Conservation (phyloP, 2,797 vertebrate species). For the Halcyon smyrnensis region DNA sequence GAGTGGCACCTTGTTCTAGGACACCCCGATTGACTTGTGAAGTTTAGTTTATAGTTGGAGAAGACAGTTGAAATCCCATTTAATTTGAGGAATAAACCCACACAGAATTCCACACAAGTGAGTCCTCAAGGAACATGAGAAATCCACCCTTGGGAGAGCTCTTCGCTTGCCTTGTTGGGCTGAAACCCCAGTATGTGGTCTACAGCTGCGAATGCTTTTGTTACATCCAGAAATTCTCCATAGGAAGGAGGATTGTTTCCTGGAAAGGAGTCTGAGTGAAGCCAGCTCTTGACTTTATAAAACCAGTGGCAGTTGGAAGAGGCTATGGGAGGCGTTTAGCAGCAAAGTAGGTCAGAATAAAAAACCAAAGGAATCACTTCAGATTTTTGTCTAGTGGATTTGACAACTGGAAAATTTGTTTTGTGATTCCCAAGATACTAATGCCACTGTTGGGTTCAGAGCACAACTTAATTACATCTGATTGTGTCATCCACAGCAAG, state of each 20-base stretch:
- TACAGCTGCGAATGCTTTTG: neutral
- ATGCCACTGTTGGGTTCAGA: neutral
- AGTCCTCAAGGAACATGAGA: neutral
- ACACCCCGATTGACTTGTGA: neutral
- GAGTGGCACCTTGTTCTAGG: neutral
- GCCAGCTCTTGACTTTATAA: neutral
- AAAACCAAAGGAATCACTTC: neutral
- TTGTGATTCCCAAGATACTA: neutral
- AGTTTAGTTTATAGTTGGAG: neutral
- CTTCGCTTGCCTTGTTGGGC: neutral
- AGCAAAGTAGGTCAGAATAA: neutral
- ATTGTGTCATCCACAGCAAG: neutral
- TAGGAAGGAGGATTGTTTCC: neutral
- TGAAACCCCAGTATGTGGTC: neutral
- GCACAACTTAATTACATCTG: conserved; percentile 4
- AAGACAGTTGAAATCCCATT: neutral
- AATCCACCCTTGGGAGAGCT: neutral
- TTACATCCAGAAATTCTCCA: neutral
- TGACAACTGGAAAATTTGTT: neutral
- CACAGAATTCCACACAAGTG: accelerated
- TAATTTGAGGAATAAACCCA: neutral
- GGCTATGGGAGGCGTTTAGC: neutral
- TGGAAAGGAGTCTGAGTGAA: neutral
- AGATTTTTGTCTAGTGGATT: neutral
- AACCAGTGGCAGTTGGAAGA: neutral